Evolutionary conservation across 2,888 invertebrate species (phyloP), one percentile per base, ranked within the genome.

Genomic region (Phania funesta): DNA sequence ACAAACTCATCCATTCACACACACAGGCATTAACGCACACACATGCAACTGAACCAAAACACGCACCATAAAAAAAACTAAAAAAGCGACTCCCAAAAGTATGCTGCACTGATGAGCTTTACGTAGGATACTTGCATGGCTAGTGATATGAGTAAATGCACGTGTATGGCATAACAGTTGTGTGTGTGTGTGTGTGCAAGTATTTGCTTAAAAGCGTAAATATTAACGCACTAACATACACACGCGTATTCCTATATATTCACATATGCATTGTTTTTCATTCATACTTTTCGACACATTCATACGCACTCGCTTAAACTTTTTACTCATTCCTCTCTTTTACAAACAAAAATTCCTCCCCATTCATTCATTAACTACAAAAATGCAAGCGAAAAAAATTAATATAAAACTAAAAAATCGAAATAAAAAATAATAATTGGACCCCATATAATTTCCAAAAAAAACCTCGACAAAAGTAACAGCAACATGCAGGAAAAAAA

Each of bases 291-390:
- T 44, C n/a, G 26, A 18, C 44, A 64, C 48, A 54, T 8, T 3
- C 18, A 18, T 20, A 77, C 70, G 54, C 52, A 77, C 77, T 62
- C 56, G 38, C 22, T 56, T 26, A 22, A 4, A 56, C 2, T 38
- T 64, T 70, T 29, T 44, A 70, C 77, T 78, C 78, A 73, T 73
- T 73, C 71, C 65, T 78, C 78, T 58, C 71, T 50, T 38, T 68
- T 48, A 7, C 0, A 13, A 6, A 9, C 29, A 60, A 38, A 3
- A 64, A 35, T 46, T n/a, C n/a, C 22, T 56, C 56, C 74, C 54
- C 74, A 75, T 78, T 78, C 82, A 82, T 82, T 82, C 82, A 82
- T 82, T 74, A 74, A 82, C 74, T 78, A 71, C 70, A 64, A 58
- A 67, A 65, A 13, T 64, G 74, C 70, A 80, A 68, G 52, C 29